Conservation (phyloP, 2,888 invertebrate genomes). For the Erebia palarica region DNA sequence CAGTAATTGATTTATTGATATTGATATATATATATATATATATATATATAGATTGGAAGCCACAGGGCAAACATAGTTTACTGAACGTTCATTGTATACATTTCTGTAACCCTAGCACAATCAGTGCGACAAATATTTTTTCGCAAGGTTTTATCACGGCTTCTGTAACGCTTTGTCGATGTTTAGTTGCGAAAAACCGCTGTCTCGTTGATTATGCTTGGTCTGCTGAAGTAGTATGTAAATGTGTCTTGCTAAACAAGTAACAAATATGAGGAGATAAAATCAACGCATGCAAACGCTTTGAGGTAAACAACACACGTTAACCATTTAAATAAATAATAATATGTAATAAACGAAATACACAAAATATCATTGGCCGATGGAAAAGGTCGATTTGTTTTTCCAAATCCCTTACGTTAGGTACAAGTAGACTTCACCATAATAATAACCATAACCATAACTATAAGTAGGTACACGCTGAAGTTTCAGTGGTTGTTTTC, state of each 20-base stretch:
- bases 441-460: neutral
- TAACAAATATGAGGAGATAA: neutral
- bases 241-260: neutral
- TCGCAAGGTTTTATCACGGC: too few species aligned
- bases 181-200: too few species aligned
- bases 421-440: neutral
- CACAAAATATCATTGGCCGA: slow-evolving; percentile 1
- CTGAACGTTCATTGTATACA: neutral
- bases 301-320: neutral
- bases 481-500: too few species aligned
- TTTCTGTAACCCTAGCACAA: neutral
- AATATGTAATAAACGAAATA: neutral
- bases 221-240: neutral
- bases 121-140: too few species aligned
- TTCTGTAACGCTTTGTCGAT: too few species aligned
- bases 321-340: neutral
- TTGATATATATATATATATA: too few species aligned
- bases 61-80: neutral
- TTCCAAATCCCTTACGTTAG: neutral
- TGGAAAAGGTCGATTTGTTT: neutral
- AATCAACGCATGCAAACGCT: neutral
- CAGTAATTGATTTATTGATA: too few species aligned
- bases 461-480: too few species aligned
- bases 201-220: too few species aligned
- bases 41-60: too few species aligned